Percentiles rank a stretch among this genome's conserved stretches.
phyloP scores from a whole-genome alignment of 1,140 invertebrate species.

The Brachionus sp. region DNA sequence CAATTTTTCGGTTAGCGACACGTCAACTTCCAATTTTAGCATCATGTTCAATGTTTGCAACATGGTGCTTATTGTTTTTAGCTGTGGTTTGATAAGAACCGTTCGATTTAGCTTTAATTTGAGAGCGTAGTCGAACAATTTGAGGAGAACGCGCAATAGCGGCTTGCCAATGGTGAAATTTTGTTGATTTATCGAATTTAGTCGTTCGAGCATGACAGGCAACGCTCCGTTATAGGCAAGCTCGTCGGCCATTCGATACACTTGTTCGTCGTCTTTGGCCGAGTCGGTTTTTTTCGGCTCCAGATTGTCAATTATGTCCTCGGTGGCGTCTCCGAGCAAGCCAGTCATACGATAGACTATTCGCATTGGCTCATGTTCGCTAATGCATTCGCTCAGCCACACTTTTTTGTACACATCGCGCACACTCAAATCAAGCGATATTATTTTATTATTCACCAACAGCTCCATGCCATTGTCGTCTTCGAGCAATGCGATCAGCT shows the following conservation, averaged over 20 bases:
- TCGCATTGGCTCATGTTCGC: slow-evolving; percentile 85
- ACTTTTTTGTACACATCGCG: slow-evolving; percentile 73
- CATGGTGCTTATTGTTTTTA: slow-evolving; percentile 60
- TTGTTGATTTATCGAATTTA: slow-evolving; percentile 69
- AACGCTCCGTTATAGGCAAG: slow-evolving; percentile 80
- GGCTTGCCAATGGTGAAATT: slow-evolving; percentile 68
- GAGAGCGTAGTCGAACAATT: slow-evolving; percentile 76
- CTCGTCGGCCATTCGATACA: slow-evolving; percentile 75
- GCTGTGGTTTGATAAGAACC: slow-evolving; percentile 59
- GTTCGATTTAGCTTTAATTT: slow-evolving; percentile 66
- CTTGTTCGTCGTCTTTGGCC: slow-evolving; percentile 86
- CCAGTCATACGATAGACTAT: slow-evolving; percentile 97
- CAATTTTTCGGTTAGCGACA: slow-evolving; percentile 73
- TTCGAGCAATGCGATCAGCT: slow-evolving; percentile 87
- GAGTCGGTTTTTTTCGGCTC: slow-evolving; percentile 77
- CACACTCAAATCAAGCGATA: slow-evolving; percentile 88
- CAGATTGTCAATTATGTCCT: slow-evolving; percentile 92
- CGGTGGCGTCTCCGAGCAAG: slow-evolving; percentile 90
- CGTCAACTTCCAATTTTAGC: slow-evolving; percentile 58
- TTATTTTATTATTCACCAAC: slow-evolving; percentile 97
- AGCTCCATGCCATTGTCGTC: slow-evolving; percentile 98
- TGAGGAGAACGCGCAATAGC: slow-evolving; percentile 76
- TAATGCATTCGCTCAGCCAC: slow-evolving; percentile 69
- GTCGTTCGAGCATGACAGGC: slow-evolving; percentile 65
- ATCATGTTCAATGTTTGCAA: slow-evolving; percentile 59